Conservation (phyloP, 2,113 vertebrate genomes). For the Chloebia gouldiae region DNA sequence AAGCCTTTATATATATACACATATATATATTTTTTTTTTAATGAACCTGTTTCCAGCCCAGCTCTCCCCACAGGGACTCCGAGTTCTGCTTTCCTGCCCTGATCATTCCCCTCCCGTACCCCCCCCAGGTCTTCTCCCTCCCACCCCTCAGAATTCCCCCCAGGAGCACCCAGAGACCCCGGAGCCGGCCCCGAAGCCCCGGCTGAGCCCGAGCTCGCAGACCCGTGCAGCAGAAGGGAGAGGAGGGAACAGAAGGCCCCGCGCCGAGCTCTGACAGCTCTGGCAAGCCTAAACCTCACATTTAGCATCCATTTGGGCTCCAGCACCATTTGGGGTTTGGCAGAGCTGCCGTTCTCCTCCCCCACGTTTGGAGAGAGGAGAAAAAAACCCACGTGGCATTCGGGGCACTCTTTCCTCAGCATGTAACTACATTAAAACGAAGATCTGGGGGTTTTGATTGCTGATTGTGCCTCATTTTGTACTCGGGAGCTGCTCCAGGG, state of each 20-base stretch:
- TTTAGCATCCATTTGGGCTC: background rate
- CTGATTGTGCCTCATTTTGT: background rate
- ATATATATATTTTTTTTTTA: background rate
- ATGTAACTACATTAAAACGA: background rate
- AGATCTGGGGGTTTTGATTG: fast-evolving
- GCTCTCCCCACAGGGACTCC: background rate
- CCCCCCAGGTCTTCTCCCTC: fast-evolving
- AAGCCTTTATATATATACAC: background rate
- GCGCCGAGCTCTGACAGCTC: background rate
- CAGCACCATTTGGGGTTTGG: background rate
- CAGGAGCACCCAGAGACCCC: background rate
- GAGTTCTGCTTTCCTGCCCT: background rate
- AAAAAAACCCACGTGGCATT: fast-evolving
- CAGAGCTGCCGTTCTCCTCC: background rate
- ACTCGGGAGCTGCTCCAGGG: fast-evolving
- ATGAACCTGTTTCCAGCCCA: background rate
- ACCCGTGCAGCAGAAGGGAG: background rate
- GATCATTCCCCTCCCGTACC: fast-evolving
- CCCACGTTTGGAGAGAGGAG: background rate
- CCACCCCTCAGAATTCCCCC: background rate
- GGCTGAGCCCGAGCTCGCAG: fast-evolving
- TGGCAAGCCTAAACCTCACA: background rate
- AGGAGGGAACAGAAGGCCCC: background rate
- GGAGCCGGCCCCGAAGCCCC: fast-evolving
- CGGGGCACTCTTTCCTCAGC: background rate